Conservation (phyloP, 2,888 invertebrate genomes). For the Acrocera orbiculus region DNA sequence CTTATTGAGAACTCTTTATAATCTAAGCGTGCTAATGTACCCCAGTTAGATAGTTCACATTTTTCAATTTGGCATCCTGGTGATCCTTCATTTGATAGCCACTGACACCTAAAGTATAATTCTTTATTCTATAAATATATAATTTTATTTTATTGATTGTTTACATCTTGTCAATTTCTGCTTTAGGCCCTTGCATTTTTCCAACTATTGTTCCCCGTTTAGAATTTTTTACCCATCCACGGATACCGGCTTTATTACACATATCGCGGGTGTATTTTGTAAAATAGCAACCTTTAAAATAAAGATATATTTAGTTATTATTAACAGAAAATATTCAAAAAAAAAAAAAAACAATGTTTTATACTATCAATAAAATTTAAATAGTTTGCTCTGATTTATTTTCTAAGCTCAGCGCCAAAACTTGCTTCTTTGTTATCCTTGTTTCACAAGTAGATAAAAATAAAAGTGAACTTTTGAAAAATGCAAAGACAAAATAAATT, state of each 20-base stretch:
- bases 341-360: too few relatives aligned
- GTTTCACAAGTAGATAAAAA: conserved; percentile 1
- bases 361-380: too few relatives aligned
- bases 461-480: background rate
- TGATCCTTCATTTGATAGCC: conserved; percentile 66
- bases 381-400: too few relatives aligned
- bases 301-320: too few relatives aligned
- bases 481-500: too few relatives aligned
- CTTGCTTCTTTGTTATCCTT: background rate
- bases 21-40: conserved; percentile 43
- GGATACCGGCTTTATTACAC: conserved; percentile 51
- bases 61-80: conserved; percentile 71
- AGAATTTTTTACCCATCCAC: conserved; percentile 87
- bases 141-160: background rate
- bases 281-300: conserved; percentile 66
- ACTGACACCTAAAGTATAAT: too few relatives aligned
- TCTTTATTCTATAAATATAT: background rate
- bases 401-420: background rate
- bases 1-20: conserved; percentile 65
- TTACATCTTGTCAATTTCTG: conserved; percentile 68
- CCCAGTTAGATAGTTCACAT: conserved; percentile 66
- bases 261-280: conserved; percentile 75
- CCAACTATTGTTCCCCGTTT: conserved; percentile 76
- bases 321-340: too few relatives aligned
- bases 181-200: conserved; percentile 68